Percentiles rank a stretch among this genome's conserved stretches.
Conservation (phyloP, 2,888 invertebrate species). For the Athalia circularis region DNA sequence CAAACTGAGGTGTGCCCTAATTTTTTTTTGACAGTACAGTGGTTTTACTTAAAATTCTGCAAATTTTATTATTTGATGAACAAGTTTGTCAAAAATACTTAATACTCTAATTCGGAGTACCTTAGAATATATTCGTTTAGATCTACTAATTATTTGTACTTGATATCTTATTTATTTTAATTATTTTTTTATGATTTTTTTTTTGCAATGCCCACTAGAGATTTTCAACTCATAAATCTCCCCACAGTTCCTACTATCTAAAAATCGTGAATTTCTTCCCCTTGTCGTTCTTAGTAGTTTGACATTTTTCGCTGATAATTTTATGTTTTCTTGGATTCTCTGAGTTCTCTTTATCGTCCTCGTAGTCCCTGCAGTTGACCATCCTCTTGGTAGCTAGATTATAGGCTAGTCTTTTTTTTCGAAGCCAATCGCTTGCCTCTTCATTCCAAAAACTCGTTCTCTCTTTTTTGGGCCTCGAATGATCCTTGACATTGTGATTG, state of each 20-base stretch:
- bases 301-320: constrained; percentile 4
- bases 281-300: constrained; percentile 53
- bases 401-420: constrained; percentile 66
- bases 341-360: constrained; percentile 64
- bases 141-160: not conserved
- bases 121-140: not conserved
- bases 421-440: constrained; percentile 66
- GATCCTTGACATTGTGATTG: not conserved
- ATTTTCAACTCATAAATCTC: not conserved
- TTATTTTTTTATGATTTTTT: not conserved
- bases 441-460: constrained; percentile 68
- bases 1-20: not conserved
- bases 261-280: constrained; percentile 68
- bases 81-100: too few species aligned
- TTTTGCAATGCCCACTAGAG: not conserved
- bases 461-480: constrained; percentile 52
- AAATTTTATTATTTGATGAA: too few species aligned
- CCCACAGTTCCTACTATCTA: constrained; percentile 48
- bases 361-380: constrained; percentile 49
- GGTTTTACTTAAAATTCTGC: too few species aligned
- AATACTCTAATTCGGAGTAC: too few species aligned
- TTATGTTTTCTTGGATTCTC: constrained; percentile 13
- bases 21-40: not conserved
- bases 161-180: not conserved
- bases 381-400: constrained; percentile 61